Conservation (phyloP, 2,888 invertebrate genomes). For the Lasioglossum leucozonium region DNA sequence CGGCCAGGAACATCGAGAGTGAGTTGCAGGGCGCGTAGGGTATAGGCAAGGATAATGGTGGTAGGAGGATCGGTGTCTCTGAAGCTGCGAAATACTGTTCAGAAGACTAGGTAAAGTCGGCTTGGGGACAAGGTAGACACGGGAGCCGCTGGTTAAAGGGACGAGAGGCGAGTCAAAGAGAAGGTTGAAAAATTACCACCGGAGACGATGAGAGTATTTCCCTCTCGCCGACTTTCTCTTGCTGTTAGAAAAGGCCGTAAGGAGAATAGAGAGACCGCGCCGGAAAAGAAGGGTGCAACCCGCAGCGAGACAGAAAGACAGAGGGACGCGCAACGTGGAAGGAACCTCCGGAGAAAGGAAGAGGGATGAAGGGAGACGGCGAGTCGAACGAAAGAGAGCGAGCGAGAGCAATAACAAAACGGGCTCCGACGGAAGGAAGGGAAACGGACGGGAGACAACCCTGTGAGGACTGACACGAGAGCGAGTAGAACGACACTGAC, state of each 20-base stretch:
- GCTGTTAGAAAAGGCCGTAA: constrained; percentile 45
- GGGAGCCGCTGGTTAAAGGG: constrained; percentile 51
- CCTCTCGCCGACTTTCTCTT: constrained; percentile 43
- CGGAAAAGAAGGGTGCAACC: neutral
- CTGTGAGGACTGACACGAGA: constrained; percentile 20
- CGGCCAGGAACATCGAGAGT: neutral
- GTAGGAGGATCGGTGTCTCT: constrained; percentile 42
- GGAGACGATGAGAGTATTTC: constrained; percentile 61
- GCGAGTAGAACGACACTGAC: constrained; percentile 41
- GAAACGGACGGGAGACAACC: constrained; percentile 15
- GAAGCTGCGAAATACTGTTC: constrained; percentile 49
- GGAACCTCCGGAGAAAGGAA: neutral
- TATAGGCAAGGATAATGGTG: neutral
- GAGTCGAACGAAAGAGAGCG: neutral
- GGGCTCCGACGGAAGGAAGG: constrained; percentile 2
- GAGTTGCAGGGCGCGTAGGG: neutral
- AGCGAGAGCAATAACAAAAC: neutral
- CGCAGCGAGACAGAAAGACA: constrained; percentile 4
- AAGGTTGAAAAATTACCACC: constrained; percentile 73
- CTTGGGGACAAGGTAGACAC: constrained; percentile 33
- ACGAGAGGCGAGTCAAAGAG: constrained; percentile 61
- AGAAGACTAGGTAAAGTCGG: neutral
- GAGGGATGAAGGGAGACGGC: neutral
- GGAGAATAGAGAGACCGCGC: constrained; percentile 13
- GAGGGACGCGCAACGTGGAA: neutral